phyloP scores from a whole-genome alignment of 2,113 vertebrate genomes.

The Panthera leo region DNA sequence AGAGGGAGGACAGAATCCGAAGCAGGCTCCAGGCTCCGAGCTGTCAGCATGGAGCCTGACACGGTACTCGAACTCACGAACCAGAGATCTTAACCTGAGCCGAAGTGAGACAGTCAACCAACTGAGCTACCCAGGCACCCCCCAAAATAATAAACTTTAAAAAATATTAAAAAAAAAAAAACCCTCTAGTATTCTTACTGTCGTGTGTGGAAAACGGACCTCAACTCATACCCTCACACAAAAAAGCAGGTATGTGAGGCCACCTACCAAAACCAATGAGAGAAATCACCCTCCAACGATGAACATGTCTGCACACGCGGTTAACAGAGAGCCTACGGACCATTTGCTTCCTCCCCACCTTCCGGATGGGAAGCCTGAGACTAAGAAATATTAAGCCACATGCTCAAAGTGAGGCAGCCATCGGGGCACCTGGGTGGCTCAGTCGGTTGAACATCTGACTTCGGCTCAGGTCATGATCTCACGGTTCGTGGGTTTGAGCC shows the following conservation, averaged over 20 bases:
- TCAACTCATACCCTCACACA: not conserved
- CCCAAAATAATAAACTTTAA: not conserved
- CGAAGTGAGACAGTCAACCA: too few species aligned
- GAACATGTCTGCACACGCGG: not conserved
- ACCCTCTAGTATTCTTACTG: not conserved
- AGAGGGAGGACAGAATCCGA: too few species aligned
- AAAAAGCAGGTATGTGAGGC: not conserved
- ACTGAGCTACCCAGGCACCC: too few species aligned
- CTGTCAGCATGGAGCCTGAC: too few species aligned
- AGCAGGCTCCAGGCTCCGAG: too few species aligned
- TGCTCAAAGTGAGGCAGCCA: not conserved
- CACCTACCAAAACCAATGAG: not conserved
- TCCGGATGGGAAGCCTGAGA: not conserved
- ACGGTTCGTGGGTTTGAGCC: too few species aligned
- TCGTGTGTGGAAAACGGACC: not conserved
- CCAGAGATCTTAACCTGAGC: too few species aligned
- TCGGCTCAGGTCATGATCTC: too few species aligned
- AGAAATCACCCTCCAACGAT: not conserved
- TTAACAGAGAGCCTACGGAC: not conserved
- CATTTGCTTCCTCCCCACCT: not conserved
- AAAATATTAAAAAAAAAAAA: too few species aligned
- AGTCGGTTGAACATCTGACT: too few species aligned
- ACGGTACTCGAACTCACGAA: too few species aligned
- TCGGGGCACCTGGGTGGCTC: too few species aligned
- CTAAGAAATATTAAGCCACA: not conserved